phyloP scores from a whole-genome alignment of 2,888 invertebrate species.

The Psococerastis gibbosa region DNA sequence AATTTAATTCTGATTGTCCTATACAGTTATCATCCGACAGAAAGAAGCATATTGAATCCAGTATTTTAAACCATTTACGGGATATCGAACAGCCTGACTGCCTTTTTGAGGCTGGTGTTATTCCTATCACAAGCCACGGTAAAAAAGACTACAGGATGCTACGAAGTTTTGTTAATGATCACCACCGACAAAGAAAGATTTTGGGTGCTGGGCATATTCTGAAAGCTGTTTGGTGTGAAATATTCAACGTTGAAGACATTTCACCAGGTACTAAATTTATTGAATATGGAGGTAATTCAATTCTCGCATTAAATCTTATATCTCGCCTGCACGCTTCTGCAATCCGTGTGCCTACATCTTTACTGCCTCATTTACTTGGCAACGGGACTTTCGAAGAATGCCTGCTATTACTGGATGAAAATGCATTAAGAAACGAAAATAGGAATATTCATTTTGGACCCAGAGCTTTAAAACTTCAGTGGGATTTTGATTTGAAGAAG shows the following conservation, averaged over 20 bases:
- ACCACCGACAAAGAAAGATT: too few species aligned
- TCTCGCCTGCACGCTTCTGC: slow-evolving; percentile 32
- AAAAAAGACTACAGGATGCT: slow-evolving; percentile 2
- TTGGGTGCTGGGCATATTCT: too few species aligned
- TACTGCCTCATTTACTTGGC: slow-evolving; percentile 23
- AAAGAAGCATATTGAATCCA: too few species aligned
- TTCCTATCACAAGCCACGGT: slow-evolving; percentile 49
- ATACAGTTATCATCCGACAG: too few species aligned
- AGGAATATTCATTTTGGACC: too few species aligned
- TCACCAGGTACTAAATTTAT: slow-evolving; percentile 30
- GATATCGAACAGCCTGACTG: slow-evolving; percentile 33
- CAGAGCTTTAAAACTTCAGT: slow-evolving; percentile 22
- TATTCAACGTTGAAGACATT: slow-evolving; percentile 3
- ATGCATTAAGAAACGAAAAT: too few species aligned
- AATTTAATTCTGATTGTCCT: neutral
- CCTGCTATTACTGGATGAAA: slow-evolving; percentile 5
- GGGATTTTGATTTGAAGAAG: slow-evolving; percentile 47
- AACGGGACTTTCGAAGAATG: slow-evolving; percentile 23
- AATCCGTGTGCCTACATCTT: slow-evolving; percentile 29
- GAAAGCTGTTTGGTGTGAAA: slow-evolving; percentile 3
- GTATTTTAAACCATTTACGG: neutral
- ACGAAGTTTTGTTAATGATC: neutral
- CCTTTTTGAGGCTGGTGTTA: slow-evolving; percentile 34
- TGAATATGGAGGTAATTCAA: slow-evolving; percentile 49
- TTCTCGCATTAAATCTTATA: slow-evolving; percentile 42